phyloP scores from a whole-genome alignment of 2,113 vertebrate species.

The Ciconia boyciana region DNA sequence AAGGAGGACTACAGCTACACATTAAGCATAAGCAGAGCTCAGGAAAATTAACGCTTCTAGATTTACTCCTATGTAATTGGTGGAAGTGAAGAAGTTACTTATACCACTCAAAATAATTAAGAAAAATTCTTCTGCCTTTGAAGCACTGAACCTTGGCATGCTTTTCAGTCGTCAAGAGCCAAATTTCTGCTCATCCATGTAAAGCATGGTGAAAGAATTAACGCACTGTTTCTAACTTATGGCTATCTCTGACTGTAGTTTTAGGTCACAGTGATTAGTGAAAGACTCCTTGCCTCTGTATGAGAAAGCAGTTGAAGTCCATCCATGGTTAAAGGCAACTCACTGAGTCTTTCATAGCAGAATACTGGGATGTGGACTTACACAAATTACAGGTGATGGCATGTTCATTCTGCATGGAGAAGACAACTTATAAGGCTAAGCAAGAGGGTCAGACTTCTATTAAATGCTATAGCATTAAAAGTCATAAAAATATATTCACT shows the following conservation, averaged over 20 bases:
- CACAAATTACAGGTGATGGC: not conserved
- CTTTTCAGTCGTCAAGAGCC: not conserved
- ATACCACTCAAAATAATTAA: not conserved
- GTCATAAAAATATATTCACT: not conserved
- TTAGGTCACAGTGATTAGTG: not conserved
- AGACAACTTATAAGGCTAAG: not conserved
- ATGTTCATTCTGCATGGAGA: not conserved
- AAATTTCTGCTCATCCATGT: not conserved
- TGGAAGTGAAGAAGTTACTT: not conserved
- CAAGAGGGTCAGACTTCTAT: not conserved
- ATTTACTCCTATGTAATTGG: not conserved
- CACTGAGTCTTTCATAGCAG: not conserved
- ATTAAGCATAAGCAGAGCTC: not conserved
- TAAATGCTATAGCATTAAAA: not conserved
- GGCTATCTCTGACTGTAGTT: not conserved
- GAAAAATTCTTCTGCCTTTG: not conserved
- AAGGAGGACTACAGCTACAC: not conserved
- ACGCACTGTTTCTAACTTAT: not conserved
- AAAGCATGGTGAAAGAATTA: not conserved
- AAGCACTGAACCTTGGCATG: not conserved
- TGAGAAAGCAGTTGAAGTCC: not conserved
- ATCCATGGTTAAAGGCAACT: not conserved
- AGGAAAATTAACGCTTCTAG: not conserved
- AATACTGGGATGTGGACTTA: not conserved
- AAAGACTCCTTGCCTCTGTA: not conserved